Conservation (phyloP, 2,888 invertebrate genomes). For the Parochlus steinenii region DNA sequence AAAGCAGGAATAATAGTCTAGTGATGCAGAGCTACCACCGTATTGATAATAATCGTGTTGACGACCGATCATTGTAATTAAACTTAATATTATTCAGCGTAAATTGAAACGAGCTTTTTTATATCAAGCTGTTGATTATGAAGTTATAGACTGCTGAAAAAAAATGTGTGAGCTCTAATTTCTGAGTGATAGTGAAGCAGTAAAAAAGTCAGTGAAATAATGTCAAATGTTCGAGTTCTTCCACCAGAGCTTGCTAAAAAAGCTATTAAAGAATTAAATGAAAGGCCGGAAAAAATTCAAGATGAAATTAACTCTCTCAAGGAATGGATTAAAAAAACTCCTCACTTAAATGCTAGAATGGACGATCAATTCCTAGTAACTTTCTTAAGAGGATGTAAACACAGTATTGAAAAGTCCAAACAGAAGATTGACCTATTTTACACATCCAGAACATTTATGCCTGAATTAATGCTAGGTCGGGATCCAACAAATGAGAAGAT, state of each 20-base stretch:
- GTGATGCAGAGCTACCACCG: too few relatives aligned
- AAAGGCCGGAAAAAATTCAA: constrained; percentile 24
- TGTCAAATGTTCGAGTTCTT: constrained; percentile 6
- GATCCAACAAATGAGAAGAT: constrained; percentile 14
- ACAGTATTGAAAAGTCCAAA: constrained; percentile 31
- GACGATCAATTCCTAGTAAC: constrained; percentile 31
- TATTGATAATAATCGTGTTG: too few relatives aligned
- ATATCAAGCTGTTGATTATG: not conserved
- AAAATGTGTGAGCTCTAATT: too few relatives aligned
- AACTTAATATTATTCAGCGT: too few relatives aligned
- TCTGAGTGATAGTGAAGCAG: too few relatives aligned
- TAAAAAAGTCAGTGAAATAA: too few relatives aligned
- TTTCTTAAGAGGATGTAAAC: constrained; percentile 33
- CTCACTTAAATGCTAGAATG: constrained; percentile 26
- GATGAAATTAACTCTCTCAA: constrained; percentile 26
- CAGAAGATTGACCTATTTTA: constrained; percentile 35
- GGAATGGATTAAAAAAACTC: constrained; percentile 31
- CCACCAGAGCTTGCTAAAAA: constrained; percentile 12
- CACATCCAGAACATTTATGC: constrained; percentile 31
- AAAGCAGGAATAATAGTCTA: too few relatives aligned
- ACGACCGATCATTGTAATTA: too few relatives aligned
- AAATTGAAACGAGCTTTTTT: not conserved
- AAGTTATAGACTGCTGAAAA: not conserved
- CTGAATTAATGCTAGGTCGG: constrained; percentile 32
- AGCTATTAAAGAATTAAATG: constrained; percentile 28